These are phyloP conservation scores for Osmerus mordax DNA, from an alignment of 2,113 vertebrate genomes.

Conservation along the genomic window DNA sequence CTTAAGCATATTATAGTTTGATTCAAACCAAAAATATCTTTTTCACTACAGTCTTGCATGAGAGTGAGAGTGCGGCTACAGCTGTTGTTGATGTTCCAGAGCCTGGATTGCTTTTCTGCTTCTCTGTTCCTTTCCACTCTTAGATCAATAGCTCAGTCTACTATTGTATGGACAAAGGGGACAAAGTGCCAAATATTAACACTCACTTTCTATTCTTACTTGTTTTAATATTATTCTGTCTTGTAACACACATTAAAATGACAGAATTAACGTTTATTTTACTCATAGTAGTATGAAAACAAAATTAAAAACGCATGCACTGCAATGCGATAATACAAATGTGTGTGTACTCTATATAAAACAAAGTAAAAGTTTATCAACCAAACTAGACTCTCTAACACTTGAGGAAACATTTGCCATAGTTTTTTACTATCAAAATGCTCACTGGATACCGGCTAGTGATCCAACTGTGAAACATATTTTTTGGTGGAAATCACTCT, in stretches of 20 bases:
- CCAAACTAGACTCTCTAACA: neutral
- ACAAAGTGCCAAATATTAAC: conserved; percentile 35
- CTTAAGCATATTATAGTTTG: conserved; percentile 30
- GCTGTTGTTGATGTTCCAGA: conserved; percentile 59
- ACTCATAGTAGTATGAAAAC: too few species aligned
- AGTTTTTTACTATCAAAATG: conserved; percentile 8
- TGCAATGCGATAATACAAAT: neutral
- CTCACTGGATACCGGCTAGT: too few species aligned
- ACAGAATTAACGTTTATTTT: neutral
- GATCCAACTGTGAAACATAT: neutral
- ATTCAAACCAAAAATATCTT: conserved; percentile 25
- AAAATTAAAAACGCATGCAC: neutral
- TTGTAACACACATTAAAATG: too few species aligned
- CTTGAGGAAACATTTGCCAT: conserved; percentile 37
- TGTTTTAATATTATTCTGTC: neutral
- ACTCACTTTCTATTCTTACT: conserved; percentile 28
- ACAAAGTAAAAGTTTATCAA: neutral
- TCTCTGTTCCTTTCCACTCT: conserved; percentile 57
- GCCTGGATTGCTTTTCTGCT: conserved; percentile 52
- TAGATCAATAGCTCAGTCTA: conserved; percentile 67
- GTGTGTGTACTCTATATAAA: neutral
- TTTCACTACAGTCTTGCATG: conserved; percentile 41
- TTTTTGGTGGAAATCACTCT: conserved; percentile 11
- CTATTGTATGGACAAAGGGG: conserved; percentile 50
- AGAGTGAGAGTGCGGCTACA: conserved; percentile 53